These are phyloP conservation scores for Drosophila nikananu DNA, from an alignment of 1,140 invertebrate species.

Conservation along the genomic window DNA sequence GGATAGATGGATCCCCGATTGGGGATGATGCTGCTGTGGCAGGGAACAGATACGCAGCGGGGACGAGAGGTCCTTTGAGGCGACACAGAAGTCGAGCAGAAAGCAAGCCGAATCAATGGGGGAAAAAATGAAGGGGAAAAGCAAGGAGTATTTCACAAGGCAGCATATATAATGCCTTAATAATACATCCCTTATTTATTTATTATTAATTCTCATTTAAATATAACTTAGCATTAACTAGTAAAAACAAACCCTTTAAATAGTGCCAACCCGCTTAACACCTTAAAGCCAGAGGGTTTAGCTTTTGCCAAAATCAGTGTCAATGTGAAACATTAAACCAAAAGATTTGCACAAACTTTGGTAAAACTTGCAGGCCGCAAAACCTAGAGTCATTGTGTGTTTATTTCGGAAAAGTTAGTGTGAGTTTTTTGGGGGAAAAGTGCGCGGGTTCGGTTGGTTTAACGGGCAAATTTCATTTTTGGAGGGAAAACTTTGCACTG, in stretches of 20 bases:
- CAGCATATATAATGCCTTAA: too few relatives aligned
- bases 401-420: constrained; percentile 27
- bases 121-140: background rate
- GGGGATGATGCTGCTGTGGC: background rate
- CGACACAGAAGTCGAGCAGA: background rate
- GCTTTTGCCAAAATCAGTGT: constrained; percentile 6
- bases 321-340: constrained; percentile 3
- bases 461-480: constrained; percentile 11
- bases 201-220: too few relatives aligned
- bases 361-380: background rate
- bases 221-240: too few relatives aligned
- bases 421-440: background rate
- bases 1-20: constrained; percentile 5
- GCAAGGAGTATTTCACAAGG: background rate
- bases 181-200: too few relatives aligned
- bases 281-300: background rate
- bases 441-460: constrained; percentile 12
- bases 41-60: background rate
- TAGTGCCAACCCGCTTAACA: background rate
- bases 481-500: constrained; percentile 5
- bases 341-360: constrained; percentile 25
- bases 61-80: constrained; percentile 11
- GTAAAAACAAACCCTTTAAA: background rate
- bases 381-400: constrained; percentile 31
- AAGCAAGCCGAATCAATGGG: background rate